Evolutionary conservation across 2,797 vertebrate species (phyloP).

Genomic region (Triplophysa bombifrons): DNA sequence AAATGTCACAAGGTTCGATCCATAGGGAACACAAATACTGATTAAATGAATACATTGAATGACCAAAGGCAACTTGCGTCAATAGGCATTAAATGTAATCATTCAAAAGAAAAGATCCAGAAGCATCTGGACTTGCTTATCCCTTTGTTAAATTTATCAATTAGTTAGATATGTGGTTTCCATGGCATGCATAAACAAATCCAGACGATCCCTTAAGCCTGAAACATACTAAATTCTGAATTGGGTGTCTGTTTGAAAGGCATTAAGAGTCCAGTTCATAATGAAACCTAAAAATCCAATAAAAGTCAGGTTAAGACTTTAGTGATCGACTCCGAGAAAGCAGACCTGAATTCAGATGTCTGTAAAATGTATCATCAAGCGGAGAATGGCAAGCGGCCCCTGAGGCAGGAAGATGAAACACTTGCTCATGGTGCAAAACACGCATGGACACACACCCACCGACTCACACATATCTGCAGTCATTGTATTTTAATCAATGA

Average conservation of each 20-base stretch:
- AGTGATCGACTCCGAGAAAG: not conserved
- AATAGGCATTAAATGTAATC: not conserved
- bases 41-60: not conserved
- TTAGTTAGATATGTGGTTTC: conserved; percentile 8
- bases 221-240: not conserved
- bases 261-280: not conserved
- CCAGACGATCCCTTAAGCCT: conserved; percentile 17
- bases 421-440: conserved; percentile 43
- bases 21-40: not conserved
- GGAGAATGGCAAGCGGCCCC: conserved; percentile 7
- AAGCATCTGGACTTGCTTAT: not conserved
- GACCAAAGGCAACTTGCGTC: not conserved
- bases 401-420: conserved; percentile 30
- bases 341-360: conserved; percentile 5
- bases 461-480: conserved; percentile 22
- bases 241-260: not conserved
- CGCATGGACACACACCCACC: conserved; percentile 42
- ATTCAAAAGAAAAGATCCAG: not conserved
- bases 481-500: conserved; percentile 15
- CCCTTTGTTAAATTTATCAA: not conserved
- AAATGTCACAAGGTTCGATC: not conserved
- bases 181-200: conserved; percentile 12
- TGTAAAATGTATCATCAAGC: conserved; percentile 35
- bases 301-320: conserved; percentile 6
- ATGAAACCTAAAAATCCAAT: not conserved